Percentiles rank a stretch among this genome's conserved stretches.
Conservation (phyloP, 2,113 vertebrate species). For the Cyprinodon brontotheroides region DNA sequence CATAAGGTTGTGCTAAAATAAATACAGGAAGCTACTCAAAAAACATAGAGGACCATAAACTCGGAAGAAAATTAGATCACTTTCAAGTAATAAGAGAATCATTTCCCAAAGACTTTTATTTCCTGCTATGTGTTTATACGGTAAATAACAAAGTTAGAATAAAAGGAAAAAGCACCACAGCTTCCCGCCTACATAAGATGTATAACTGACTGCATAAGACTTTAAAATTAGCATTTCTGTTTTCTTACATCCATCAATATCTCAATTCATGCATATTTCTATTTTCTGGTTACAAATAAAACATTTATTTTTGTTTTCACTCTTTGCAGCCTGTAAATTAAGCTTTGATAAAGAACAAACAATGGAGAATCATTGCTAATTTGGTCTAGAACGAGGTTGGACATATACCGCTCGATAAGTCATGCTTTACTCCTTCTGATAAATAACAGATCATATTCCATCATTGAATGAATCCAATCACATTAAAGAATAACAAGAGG, state of each 20-base stretch:
- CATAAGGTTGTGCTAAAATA: too few relatives aligned
- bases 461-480: conserved; percentile 70
- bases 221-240: not conserved
- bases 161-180: not conserved
- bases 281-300: not conserved
- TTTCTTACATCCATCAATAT: not conserved
- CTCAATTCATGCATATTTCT: not conserved
- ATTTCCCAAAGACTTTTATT: too few relatives aligned
- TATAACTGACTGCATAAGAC: not conserved
- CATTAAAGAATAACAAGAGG: conserved; percentile 63
- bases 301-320: not conserved
- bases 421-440: conserved; percentile 49
- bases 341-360: not conserved
- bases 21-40: too few relatives aligned
- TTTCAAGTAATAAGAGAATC: too few relatives aligned
- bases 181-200: not conserved
- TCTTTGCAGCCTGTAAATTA: not conserved
- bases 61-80: too few relatives aligned
- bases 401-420: conserved; percentile 53
- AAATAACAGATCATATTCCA: conserved; percentile 68
- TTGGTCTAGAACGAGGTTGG: conserved; percentile 5
- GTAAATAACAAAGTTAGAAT: not conserved
- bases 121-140: not conserved
- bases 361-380: conserved; percentile 14
- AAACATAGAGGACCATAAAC: too few relatives aligned